Evolutionary conservation across 2,113 vertebrate genomes (phyloP), one percentile per base, ranked within the genome.

Genomic region (Tinamus guttatus): DNA sequence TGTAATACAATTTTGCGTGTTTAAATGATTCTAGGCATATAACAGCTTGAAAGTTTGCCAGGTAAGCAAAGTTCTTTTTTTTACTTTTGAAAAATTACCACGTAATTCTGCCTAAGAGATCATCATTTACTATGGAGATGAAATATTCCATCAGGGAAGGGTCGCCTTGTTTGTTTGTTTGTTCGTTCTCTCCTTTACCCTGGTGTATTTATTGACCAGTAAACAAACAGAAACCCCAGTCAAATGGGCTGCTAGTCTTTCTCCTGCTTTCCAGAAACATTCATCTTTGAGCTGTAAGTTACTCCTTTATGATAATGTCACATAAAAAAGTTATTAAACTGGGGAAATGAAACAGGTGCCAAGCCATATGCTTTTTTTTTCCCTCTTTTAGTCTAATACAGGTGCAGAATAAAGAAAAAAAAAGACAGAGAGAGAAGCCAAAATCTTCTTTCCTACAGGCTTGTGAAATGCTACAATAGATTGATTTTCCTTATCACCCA

Each of bases 11-110:
- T 32, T 81, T 64, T 20, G 63, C 89, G 90, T 73, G 70, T 92
- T 86, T 87, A 93, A 67, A 76, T 96, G 43, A 52, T 90, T 94
- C 69, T 58, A 71, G 71, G 84, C 76, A 84, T 56, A 78, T 59
- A 47, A 51, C 16, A 47, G 38, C 27, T 64, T 32, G 80, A 16
- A 89, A 54, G 91, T 40, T 15, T 94, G 49, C 62, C 58, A 17
- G 40, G 36, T 89, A 65, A 90, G 71, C 28, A 27, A 74, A 70
- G 52, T 67, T 63, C 27, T 40, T 45, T n/a, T 93, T 77, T 92
- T 87, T 80, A 30, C 73, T 79, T 95, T 91, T 93, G 32, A 92
- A 94, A 92, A 71, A 41, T 91, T 65, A 70, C 36, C 13, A 1
- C 36, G 36, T 30, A 52, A 86, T 68, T 89, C 65, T 71, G 62